These are phyloP conservation scores for Hemicrepidius hirtus DNA, from an alignment of 2,888 invertebrate species.

Conservation along the genomic window DNA sequence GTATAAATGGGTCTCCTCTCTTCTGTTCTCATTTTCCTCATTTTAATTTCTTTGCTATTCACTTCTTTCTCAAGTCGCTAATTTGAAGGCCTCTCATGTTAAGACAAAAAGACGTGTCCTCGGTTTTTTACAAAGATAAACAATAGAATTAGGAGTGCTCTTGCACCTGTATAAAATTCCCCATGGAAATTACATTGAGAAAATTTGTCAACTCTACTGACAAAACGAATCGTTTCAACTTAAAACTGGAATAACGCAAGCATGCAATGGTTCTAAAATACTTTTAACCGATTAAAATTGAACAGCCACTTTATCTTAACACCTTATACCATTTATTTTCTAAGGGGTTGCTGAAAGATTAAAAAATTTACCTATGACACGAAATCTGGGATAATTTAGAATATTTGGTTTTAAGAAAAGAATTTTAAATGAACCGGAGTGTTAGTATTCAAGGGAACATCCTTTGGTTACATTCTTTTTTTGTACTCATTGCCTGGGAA, in stretches of 20 bases:
- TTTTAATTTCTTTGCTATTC: not conserved
- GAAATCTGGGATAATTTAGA: too few species aligned
- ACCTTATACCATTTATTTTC: too few species aligned
- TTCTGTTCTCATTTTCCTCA: slow-evolving; percentile 4
- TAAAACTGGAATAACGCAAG: slow-evolving; percentile 1
- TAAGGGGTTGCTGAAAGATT: too few species aligned
- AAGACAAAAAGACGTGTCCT: not conserved
- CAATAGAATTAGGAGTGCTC: not conserved
- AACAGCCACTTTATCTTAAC: too few species aligned
- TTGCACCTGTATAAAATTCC: slow-evolving; percentile 15
- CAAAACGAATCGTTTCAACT: slow-evolving; percentile 15
- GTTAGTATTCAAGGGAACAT: too few species aligned
- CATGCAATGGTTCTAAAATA: slow-evolving; percentile 6
- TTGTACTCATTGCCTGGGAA: too few species aligned
- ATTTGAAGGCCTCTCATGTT: slow-evolving; percentile 4
- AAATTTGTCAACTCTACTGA: slow-evolving; percentile 13
- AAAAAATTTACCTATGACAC: too few species aligned
- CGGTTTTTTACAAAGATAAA: slow-evolving; percentile 13
- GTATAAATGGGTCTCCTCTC: slow-evolving; percentile 11
- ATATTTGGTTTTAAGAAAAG: too few species aligned
- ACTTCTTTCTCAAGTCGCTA: slow-evolving; percentile 4
- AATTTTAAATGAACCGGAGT: too few species aligned
- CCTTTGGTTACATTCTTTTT: too few species aligned
- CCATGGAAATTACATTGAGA: slow-evolving; percentile 17
- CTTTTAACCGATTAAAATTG: not conserved